These are phyloP conservation scores for Cochlearius cochlearius DNA, from an alignment of 2,113 vertebrate species.

Conservation along the genomic window DNA sequence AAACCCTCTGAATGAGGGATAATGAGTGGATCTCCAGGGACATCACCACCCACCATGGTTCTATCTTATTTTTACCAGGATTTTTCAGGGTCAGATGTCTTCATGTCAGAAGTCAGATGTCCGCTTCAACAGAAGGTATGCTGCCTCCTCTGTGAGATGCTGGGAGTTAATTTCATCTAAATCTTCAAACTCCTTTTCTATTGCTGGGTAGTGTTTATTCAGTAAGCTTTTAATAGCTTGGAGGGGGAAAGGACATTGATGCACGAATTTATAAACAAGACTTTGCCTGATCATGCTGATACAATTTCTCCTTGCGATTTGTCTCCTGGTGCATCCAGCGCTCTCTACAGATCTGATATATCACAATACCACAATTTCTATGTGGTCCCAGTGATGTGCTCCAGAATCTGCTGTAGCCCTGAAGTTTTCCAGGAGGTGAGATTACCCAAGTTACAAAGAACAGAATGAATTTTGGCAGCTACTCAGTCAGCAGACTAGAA, in stretches of 20 bases:
- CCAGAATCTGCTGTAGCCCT: background rate
- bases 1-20: background rate
- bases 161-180: constrained; percentile 44
- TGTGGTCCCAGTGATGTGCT: background rate
- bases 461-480: background rate
- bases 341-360: background rate
- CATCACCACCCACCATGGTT: background rate
- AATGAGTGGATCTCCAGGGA: background rate
- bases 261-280: background rate
- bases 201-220: background rate
- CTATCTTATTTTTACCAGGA: background rate
- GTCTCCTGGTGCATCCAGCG: background rate
- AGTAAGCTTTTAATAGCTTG: constrained; percentile 21
- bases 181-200: constrained; percentile 47
- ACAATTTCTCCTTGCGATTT: background rate
- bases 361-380: background rate
- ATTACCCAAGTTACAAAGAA: background rate
- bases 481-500: background rate
- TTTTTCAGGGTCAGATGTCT: background rate
- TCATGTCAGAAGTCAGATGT: too few relatives aligned
- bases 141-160: background rate
- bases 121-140: constrained; percentile 36
- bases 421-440: background rate
- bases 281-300: too few relatives aligned
- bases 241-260: background rate